Conservation (phyloP, 2,797 vertebrate species). For the Rhynchonycteris naso region DNA sequence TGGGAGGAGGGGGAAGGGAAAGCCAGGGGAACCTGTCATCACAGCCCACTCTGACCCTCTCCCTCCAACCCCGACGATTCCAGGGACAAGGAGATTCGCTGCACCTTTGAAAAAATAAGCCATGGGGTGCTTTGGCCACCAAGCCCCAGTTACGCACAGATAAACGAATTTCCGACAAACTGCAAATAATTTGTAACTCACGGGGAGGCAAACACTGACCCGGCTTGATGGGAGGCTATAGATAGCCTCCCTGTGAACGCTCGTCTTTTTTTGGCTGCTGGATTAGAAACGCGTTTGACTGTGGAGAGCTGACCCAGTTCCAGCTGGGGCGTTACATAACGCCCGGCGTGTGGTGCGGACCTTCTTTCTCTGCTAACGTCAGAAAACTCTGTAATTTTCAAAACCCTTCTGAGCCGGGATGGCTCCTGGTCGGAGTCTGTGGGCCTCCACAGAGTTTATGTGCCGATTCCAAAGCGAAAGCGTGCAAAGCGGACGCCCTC, state of each 20-base stretch:
- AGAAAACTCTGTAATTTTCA: neutral
- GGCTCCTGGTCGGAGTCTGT: neutral
- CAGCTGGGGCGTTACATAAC: neutral
- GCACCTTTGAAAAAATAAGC: neutral
- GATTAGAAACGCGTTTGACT: slow-evolving; percentile 9
- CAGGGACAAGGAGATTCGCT: neutral
- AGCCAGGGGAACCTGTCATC: neutral
- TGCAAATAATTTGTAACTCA: neutral
- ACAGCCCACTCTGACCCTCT: neutral
- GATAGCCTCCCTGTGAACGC: slow-evolving; percentile 41
- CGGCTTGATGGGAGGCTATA: slow-evolving; percentile 2
- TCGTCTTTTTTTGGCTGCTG: neutral
- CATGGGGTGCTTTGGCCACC: neutral
- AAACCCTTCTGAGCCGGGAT: neutral
- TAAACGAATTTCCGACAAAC: slow-evolving; percentile 3
- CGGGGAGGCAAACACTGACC: slow-evolving; percentile 50
- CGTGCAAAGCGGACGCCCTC: neutral
- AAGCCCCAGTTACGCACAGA: neutral
- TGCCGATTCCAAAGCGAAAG: neutral
- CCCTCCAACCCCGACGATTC: neutral
- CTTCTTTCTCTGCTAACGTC: slow-evolving; percentile 4
- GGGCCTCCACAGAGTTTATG: no score
- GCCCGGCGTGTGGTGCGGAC: neutral
- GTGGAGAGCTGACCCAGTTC: slow-evolving; percentile 32
- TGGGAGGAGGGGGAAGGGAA: neutral